These are phyloP conservation scores for Lepilemur ruficaudatus DNA, from an alignment of 2,797 vertebrate species.

Conservation along the genomic window DNA sequence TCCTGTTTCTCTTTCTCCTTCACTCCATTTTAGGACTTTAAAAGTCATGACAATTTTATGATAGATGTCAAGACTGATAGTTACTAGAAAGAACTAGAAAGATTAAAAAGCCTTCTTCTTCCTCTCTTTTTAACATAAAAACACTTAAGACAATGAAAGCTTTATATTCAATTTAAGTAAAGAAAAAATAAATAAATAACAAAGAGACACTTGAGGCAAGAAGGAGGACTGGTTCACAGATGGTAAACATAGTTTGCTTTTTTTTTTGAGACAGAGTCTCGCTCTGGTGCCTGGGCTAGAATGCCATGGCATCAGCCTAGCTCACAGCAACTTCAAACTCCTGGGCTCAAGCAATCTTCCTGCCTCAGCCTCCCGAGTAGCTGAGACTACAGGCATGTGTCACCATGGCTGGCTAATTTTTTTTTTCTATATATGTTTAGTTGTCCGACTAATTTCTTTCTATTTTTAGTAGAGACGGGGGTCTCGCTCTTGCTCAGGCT, in stretches of 20 bases:
- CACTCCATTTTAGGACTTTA: not conserved
- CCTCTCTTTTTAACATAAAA: not conserved
- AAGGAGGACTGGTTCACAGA: not conserved
- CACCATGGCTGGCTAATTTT: too few species aligned
- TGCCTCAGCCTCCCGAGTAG: too few species aligned
- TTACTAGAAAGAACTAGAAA: constrained; percentile 18
- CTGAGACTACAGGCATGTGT: too few species aligned
- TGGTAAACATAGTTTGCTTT: not conserved
- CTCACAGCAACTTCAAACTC: too few species aligned
- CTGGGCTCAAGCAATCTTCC: too few species aligned
- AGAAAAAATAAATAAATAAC: not conserved
- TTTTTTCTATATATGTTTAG: too few species aligned
- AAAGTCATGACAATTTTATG: not conserved
- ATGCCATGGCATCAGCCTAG: too few species aligned
- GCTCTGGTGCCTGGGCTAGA: too few species aligned
- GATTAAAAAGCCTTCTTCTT: not conserved
- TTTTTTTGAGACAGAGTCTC: too few species aligned
- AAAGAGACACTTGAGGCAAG: not conserved
- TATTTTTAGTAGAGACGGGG: too few species aligned
- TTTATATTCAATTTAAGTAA: constrained; percentile 37
- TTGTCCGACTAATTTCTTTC: too few species aligned
- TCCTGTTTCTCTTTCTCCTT: not conserved
- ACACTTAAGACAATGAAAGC: not conserved
- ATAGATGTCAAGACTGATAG: not conserved
- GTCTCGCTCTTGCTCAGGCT: too few species aligned